Conservation (phyloP, 2,888 invertebrate species). For the Lepidochrysops patricia region DNA sequence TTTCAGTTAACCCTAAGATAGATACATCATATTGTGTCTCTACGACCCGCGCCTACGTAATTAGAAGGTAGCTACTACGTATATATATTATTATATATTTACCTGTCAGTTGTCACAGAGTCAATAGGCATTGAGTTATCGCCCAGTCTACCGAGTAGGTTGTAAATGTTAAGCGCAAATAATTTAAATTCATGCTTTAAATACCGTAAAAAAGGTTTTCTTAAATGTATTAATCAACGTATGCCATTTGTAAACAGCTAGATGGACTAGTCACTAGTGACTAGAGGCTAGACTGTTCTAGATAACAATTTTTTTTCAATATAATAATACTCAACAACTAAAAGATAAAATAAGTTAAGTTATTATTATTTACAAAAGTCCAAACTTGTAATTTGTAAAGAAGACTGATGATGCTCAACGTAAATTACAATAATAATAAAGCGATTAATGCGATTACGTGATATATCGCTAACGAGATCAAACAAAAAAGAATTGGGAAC, state of each 20-base stretch:
- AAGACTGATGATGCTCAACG: background rate
- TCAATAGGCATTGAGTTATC: constrained; percentile 26
- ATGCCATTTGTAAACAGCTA: too few relatives aligned
- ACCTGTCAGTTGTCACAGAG: constrained; percentile 19
- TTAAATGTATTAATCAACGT: background rate
- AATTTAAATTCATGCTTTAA: background rate
- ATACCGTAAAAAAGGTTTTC: background rate
- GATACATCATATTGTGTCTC: constrained; percentile 46
- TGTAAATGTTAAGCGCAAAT: constrained; percentile 12
- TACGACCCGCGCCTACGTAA: constrained; percentile 35
- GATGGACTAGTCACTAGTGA: background rate
- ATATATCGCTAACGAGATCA: background rate
- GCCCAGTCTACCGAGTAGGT: constrained; percentile 14
- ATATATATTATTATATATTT: too few relatives aligned
- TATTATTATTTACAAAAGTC: too few relatives aligned
- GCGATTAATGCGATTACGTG: background rate
- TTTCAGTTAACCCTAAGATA: constrained; percentile 41
- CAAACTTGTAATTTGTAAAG: background rate
- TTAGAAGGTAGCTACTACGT: constrained; percentile 27
- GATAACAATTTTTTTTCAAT: background rate
- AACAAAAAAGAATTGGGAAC: background rate
- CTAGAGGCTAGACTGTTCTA: background rate
- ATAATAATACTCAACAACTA: too few relatives aligned
- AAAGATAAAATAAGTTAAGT: too few relatives aligned
- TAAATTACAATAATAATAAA: constrained; percentile 4